Conservation (phyloP, 64 coral and sea anemone genomes). For the Dendronephthya gigantea region DNA sequence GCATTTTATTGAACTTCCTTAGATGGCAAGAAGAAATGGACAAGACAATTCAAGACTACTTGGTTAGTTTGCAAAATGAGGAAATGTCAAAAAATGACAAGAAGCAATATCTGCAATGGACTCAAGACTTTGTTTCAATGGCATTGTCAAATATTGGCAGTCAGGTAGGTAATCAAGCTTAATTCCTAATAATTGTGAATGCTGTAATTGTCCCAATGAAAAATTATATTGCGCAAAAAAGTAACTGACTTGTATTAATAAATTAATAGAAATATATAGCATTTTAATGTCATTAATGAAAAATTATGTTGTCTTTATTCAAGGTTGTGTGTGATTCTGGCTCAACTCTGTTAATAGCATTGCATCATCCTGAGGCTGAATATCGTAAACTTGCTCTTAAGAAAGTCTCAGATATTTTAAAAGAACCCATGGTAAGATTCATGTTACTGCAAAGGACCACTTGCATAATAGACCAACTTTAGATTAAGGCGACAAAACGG, state of each 20-base stretch:
- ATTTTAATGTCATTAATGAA: too few relatives aligned
- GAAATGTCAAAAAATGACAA: neutral
- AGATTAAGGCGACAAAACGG: too few relatives aligned
- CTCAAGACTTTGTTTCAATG: conserved; percentile 49
- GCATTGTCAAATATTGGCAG: conserved; percentile 41
- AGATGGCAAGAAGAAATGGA: conserved; percentile 54
- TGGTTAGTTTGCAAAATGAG: conserved; percentile 8
- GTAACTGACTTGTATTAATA: too few relatives aligned
- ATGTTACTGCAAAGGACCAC: neutral
- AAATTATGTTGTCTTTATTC: neutral
- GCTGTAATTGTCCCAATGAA: too few relatives aligned
- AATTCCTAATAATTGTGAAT: neutral
- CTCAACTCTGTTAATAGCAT: conserved; percentile 66
- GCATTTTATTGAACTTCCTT: neutral
- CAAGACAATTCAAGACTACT: conserved; percentile 33
- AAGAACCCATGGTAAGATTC: conserved; percentile 37
- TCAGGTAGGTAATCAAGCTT: conserved; percentile 12
- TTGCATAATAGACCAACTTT: neutral
- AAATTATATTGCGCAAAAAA: too few relatives aligned
- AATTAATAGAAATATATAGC: too few relatives aligned
- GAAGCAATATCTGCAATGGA: conserved; percentile 34
- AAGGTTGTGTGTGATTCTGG: conserved; percentile 79
- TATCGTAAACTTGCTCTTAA: conserved; percentile 65
- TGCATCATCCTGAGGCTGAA: conserved; percentile 92
- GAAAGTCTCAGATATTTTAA: conserved; percentile 48